Evolutionary conservation across 2,888 invertebrate species (phyloP), one percentile per base, ranked within the genome.

Genomic region (Gasteruption jaculator): DNA sequence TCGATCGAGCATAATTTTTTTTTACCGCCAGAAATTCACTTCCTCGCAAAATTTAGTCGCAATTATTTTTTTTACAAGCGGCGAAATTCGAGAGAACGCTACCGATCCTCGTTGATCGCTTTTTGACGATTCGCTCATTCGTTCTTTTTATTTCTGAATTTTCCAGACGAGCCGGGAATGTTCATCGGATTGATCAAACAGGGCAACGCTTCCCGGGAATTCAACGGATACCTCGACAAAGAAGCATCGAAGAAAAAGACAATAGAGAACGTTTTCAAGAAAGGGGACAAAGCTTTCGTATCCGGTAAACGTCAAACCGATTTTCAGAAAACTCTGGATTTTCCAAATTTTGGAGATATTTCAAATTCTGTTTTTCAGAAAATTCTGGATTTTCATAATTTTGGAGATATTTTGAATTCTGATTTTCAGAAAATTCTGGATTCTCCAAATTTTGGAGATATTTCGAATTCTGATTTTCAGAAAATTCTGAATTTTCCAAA

Each of bases 101-200:
- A n/a, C n/a, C n/a, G n/a, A n/a, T n/a, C n/a, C n/a, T n/a, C n/a
- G n/a, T n/a, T n/a, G n/a, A n/a, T n/a, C n/a, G n/a, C n/a, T n/a
- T n/a, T n/a, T n/a, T n/a, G n/a, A n/a, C n/a, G n/a, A n/a, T n/a
- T n/a, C n/a, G n/a, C n/a, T n/a, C n/a, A n/a, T n/a, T n/a, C n/a
- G n/a, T n/a, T n/a, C n/a, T n/a, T n/a, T n/a, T n/a, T n/a, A n/a
- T n/a, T n/a, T n/a, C n/a, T n/a, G n/a, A n/a, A n/a, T n/a, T n/a
- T n/a, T 70, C 15, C 74, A 82, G 88, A 85, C 59, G 89, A 91
- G 68, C 83, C 87, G 2, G 91, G 91, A 21, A 89, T 90, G 78
- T 80, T 90, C 63, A 84, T 91, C 34, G 91, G 90, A 1, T 76
- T 86, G 57, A 81, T 82, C 46, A 75, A 77, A 43, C 75, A 77